phyloP scores from a whole-genome alignment of 2,888 invertebrate genomes.

The Pandemis heparana region DNA sequence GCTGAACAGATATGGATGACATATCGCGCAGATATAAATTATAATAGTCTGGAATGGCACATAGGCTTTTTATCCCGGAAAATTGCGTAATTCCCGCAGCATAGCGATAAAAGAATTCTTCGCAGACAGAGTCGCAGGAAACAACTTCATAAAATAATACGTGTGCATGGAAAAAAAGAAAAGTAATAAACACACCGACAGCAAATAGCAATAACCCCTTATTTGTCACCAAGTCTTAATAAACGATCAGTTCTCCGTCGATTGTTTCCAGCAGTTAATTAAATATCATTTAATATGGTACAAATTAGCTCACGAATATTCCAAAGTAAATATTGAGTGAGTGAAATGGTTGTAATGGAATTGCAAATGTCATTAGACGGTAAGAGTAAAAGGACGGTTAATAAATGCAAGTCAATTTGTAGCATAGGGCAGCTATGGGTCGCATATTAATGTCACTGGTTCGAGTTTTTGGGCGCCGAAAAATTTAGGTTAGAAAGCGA shows the following conservation, averaged over 20 bases:
- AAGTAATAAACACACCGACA: not conserved
- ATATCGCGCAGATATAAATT: too few relatives aligned
- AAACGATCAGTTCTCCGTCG: slow-evolving; percentile 26
- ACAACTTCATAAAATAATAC: too few relatives aligned
- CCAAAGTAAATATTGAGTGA: slow-evolving; percentile 39
- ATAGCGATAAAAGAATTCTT: too few relatives aligned
- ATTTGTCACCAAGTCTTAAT: slow-evolving; percentile 27
- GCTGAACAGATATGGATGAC: too few relatives aligned
- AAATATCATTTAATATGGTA: slow-evolving; percentile 34
- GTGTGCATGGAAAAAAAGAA: not conserved
- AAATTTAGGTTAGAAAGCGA: not conserved
- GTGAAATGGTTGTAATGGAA: slow-evolving; percentile 41
- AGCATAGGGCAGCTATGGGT: slow-evolving; percentile 22
- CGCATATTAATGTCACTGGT: slow-evolving; percentile 25
- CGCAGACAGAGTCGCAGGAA: too few relatives aligned
- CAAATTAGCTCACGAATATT: slow-evolving; percentile 28
- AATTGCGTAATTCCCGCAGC: too few relatives aligned
- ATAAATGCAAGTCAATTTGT: slow-evolving; percentile 37
- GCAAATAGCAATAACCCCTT: slow-evolving; percentile 16
- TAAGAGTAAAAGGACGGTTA: slow-evolving; percentile 34
- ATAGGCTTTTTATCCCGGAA: too few relatives aligned
- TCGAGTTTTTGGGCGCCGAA: not conserved
- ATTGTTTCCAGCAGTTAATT: slow-evolving; percentile 21
- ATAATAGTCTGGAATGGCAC: too few relatives aligned
- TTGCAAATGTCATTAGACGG: slow-evolving; percentile 44